Evolutionary conservation across 2,113 vertebrate species (phyloP).

Genomic region (Corythornis vintsioides): DNA sequence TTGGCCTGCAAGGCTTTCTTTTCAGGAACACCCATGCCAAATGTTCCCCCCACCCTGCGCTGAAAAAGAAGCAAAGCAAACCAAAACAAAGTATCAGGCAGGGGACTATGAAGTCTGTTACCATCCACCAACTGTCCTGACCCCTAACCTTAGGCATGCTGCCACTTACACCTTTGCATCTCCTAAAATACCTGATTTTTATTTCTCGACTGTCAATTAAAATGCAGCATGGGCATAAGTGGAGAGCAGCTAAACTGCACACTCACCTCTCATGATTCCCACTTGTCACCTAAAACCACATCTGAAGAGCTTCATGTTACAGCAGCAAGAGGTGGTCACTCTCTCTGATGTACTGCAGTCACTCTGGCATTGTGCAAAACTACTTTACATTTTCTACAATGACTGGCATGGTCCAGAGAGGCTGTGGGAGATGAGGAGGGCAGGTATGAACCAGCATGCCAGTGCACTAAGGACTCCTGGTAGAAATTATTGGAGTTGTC

Average conservation of each 20-base stretch:
- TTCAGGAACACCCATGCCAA: neutral
- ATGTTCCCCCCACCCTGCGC: neutral
- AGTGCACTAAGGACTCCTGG: neutral
- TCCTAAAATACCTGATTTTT: neutral
- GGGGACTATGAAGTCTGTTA: neutral
- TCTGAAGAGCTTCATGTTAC: neutral
- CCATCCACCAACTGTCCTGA: neutral
- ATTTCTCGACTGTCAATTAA: neutral
- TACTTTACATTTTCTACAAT: neutral
- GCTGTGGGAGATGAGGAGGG: neutral
- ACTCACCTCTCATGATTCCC: neutral
- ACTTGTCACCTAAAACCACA: neutral
- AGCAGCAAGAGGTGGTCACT: neutral
- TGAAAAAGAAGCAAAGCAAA: constrained; percentile 1
- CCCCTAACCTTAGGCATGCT: neutral
- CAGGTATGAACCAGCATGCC: fast-evolving
- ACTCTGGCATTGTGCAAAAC: neutral
- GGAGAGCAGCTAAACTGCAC: neutral
- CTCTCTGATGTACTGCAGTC: neutral
- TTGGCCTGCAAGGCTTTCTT: neutral
- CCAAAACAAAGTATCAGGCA: neutral
- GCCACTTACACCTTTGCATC: neutral
- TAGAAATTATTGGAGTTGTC: neutral
- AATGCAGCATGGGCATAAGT: neutral
- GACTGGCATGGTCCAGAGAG: neutral